Evolutionary conservation across 2,888 invertebrate genomes (phyloP).

Genomic region (Melangyna quadrimaculata): DNA sequence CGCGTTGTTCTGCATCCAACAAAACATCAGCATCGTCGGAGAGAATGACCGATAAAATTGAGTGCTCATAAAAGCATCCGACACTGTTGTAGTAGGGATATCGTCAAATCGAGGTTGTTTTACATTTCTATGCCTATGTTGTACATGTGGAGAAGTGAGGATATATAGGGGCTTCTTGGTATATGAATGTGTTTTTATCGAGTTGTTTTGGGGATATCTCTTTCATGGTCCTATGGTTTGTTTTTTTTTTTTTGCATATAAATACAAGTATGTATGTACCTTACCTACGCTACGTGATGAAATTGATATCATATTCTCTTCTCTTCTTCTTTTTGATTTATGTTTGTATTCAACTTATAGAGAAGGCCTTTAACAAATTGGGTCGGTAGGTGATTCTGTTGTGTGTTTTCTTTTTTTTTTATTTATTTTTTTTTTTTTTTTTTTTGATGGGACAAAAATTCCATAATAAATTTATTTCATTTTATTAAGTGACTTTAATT

Average conservation of each 20-base stretch:
- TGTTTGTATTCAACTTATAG: neutral
- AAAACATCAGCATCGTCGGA: conserved; percentile 30
- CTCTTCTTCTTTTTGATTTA: neutral
- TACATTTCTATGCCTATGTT: neutral
- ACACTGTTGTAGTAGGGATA: neutral
- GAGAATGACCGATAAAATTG: conserved; percentile 59
- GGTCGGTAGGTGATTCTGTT: neutral
- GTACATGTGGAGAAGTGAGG: neutral
- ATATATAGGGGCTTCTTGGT: neutral
- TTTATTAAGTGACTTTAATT: conserved; percentile 27
- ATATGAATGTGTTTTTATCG: neutral
- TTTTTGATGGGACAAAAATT: neutral
- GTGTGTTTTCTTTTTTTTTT: neutral
- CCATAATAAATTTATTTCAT: conserved; percentile 18
- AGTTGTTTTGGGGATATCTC: conserved; percentile 4
- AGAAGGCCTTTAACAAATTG: neutral
- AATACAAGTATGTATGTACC: conserved; percentile 3
- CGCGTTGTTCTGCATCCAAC: conserved; percentile 59
- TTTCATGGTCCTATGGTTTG: conserved; percentile 24
- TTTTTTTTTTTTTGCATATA: conserved; percentile 18
- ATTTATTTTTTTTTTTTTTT: neutral
- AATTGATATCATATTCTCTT: conserved; percentile 22
- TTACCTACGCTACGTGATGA: too few species aligned
- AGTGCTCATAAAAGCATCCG: conserved; percentile 59
- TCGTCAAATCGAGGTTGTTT: neutral